These are phyloP conservation scores for Telmatherina bonti DNA, from an alignment of 2,797 vertebrate genomes.

Conservation along the genomic window DNA sequence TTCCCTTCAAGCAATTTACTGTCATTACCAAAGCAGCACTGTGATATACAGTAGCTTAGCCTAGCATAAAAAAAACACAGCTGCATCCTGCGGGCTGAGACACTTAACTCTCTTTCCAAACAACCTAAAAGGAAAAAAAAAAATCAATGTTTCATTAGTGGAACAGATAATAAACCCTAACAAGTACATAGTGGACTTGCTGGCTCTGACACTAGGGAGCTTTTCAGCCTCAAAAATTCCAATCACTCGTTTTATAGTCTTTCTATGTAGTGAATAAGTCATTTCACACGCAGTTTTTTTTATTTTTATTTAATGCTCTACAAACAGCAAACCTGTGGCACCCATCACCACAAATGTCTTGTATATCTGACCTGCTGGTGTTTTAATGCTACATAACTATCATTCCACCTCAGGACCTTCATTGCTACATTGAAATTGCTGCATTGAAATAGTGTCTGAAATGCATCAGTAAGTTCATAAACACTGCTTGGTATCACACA, in stretches of 20 bases:
- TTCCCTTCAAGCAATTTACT: slow-evolving; percentile 4
- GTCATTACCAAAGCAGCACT: slow-evolving; percentile 4
- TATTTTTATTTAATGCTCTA: neutral
- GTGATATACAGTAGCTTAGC: neutral
- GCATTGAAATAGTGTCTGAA: too few relatives aligned
- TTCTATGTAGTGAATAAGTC: too few relatives aligned
- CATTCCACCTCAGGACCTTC: too few relatives aligned
- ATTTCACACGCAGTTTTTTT: too few relatives aligned
- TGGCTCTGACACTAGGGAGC: neutral
- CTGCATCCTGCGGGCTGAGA: slow-evolving; percentile 5
- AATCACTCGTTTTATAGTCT: neutral
- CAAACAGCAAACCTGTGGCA: neutral
- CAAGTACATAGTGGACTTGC: neutral
- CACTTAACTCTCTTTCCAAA: neutral
- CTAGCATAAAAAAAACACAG: slow-evolving; percentile 19
- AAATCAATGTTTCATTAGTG: neutral
- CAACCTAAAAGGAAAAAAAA: neutral
- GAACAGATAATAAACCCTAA: neutral
- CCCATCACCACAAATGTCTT: too few relatives aligned
- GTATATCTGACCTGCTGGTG: too few relatives aligned
- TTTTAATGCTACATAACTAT: too few relatives aligned
- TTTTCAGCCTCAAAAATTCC: neutral
- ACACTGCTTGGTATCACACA: too few relatives aligned
- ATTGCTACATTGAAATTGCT: too few relatives aligned
- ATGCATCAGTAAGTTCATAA: too few relatives aligned